Conservation (phyloP, 2,888 invertebrate genomes). For the Drosophila fungiperda region DNA sequence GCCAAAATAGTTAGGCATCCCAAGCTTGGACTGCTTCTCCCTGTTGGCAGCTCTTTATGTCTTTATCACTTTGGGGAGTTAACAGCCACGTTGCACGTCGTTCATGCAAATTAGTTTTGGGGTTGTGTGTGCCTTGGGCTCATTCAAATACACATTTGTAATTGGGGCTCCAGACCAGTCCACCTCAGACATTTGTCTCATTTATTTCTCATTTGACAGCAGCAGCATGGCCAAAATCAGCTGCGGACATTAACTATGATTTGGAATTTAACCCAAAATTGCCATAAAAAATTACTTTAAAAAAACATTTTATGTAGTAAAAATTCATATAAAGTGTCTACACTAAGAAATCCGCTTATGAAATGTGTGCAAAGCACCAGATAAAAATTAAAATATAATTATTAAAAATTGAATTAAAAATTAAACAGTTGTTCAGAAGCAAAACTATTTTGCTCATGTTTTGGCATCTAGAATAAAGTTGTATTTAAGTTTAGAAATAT, state of each 20-base stretch:
- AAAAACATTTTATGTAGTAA: background rate
- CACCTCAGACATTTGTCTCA: slow-evolving; percentile 34
- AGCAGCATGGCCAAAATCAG: slow-evolving; percentile 21
- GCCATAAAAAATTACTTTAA: background rate
- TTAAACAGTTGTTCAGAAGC: background rate
- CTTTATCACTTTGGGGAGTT: slow-evolving; percentile 64
- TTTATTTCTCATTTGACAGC: slow-evolving; percentile 52
- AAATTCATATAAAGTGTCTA: background rate
- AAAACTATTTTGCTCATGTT: background rate
- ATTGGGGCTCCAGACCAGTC: slow-evolving; percentile 6
- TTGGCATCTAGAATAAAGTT: background rate
- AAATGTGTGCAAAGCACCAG: too few relatives aligned
- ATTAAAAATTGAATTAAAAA: background rate
- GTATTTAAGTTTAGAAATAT: background rate
- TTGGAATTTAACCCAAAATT: background rate
- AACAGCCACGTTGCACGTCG: slow-evolving; percentile 34
- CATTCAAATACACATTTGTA: slow-evolving; percentile 54
- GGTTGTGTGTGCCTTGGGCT: slow-evolving; percentile 10
- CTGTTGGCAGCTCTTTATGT: slow-evolving; percentile 55
- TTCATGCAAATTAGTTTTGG: slow-evolving; percentile 56
- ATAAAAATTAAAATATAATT: too few relatives aligned
- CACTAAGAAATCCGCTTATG: too few relatives aligned
- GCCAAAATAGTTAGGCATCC: slow-evolving; percentile 56
- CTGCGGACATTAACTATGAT: slow-evolving; percentile 15
- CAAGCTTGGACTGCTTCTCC: slow-evolving; percentile 8